Evolutionary conservation across 1,140 invertebrate genomes (phyloP), one percentile per base, ranked within the genome.

Genomic region (Panagrolaimus sp.): DNA sequence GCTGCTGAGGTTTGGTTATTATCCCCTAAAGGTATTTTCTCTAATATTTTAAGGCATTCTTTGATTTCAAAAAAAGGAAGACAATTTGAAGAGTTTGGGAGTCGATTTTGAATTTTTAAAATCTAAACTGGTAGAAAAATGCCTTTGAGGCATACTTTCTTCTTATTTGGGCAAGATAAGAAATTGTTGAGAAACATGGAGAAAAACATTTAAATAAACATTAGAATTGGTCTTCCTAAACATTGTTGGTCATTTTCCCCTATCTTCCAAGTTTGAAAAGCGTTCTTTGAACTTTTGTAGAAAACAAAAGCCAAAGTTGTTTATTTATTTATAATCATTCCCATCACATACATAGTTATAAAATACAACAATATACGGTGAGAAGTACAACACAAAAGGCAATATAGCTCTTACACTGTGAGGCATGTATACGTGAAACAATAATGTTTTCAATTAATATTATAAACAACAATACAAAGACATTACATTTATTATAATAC

Each of bases 11-110:
- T n/a, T n/a, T n/a, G n/a, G n/a, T n/a, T n/a, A n/a, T 48, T 15
- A 15, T 6, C 15, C n/a, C n/a, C n/a, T n/a, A n/a, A 96, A 93
- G 43, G 95, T 94, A 5, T 96, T 96, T 86, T 93, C 94, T 15
- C 94, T 94, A 26, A 92, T 98, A 72, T 98, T 94, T 83, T 97
- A 97, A 86, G 95, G 98, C 84, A 97, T 96, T 87, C 94, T 98
- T 76, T 86, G 97, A 0, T 94, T 97, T 85, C 83, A 84, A 3
- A 1, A 17, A 17, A 91, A n/a, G n/a, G 92, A 0, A 89, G 93
- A 73, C 89, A 94, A 67, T 93, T 92, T 0, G 88, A 96, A 0
- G 97, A 94, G 92, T 93, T 95, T 89, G 87, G 92, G 76, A n/a
- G n/a, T n/a, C n/a, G 94, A 95, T 83, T 90, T 95, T 1, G 92